Conservation (phyloP, 2,797 vertebrate species). For the Halcyon leucocephala region DNA sequence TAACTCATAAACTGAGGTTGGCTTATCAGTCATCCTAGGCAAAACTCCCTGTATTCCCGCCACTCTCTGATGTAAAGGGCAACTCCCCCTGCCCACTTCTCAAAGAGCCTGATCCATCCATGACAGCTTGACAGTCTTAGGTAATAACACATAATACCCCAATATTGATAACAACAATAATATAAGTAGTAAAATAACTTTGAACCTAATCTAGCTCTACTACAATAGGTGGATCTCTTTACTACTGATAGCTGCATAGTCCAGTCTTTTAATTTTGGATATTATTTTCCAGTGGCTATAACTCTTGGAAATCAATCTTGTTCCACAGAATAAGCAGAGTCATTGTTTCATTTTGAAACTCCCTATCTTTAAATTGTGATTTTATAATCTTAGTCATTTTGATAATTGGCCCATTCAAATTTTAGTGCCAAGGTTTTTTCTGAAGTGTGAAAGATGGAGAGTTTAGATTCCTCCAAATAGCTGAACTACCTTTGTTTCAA, state of each 20-base stretch:
- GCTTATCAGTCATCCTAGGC: background rate
- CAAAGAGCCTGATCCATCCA: background rate
- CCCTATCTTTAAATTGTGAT: background rate
- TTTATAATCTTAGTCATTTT: background rate
- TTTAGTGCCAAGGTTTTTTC: background rate
- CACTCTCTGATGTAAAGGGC: background rate
- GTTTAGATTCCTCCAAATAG: background rate
- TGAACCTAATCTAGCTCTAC: background rate
- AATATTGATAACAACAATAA: background rate
- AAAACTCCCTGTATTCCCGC: background rate
- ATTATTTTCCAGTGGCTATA: background rate
- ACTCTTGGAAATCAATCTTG: background rate
- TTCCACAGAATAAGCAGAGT: background rate
- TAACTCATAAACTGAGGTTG: background rate
- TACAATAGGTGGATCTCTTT: background rate
- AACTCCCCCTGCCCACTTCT: background rate
- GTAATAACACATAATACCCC: accelerated
- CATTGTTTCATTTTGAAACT: background rate
- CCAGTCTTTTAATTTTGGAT: background rate
- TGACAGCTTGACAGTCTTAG: background rate
- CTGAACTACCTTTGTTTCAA: background rate
- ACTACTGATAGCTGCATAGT: background rate
- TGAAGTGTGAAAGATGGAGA: background rate
- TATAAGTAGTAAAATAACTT: background rate
- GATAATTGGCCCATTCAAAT: background rate